A percentile compares a stretch with the other conserved stretches of the same genome.
These are phyloP conservation scores for Drosophila formosana DNA, from an alignment of 2,888 invertebrate species.

Conservation along the genomic window DNA sequence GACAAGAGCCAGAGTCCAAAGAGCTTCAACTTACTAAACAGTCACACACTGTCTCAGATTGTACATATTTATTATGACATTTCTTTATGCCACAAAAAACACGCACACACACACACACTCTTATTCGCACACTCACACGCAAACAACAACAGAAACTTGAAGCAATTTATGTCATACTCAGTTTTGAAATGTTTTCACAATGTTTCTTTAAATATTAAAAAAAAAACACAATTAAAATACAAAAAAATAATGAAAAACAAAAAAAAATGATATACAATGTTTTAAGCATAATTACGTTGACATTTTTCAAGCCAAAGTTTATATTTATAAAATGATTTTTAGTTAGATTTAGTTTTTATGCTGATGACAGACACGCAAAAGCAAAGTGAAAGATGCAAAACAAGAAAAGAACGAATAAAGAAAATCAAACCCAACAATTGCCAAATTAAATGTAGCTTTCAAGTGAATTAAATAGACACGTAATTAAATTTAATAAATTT, in stretches of 20 bases:
- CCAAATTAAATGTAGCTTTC: slow-evolving; percentile 85
- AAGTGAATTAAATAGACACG: slow-evolving; percentile 77
- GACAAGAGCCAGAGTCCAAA: slow-evolving; percentile 47
- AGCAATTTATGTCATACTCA: slow-evolving; percentile 72
- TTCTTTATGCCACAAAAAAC: slow-evolving; percentile 29
- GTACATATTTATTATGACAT: slow-evolving; percentile 65
- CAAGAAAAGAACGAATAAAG: slow-evolving; percentile 46
- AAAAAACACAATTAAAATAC: slow-evolving; percentile 5
- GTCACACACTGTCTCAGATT: slow-evolving; percentile 53
- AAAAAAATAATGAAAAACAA: slow-evolving; percentile 17
- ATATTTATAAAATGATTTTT: slow-evolving; percentile 75
- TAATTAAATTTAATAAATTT: slow-evolving; percentile 69
- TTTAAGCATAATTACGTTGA: slow-evolving; percentile 74
- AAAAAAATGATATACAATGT: slow-evolving; percentile 45
- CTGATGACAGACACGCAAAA: slow-evolving; percentile 53
- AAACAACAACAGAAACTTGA: slow-evolving; percentile 48
- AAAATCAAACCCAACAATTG: slow-evolving; percentile 85
- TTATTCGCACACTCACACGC: slow-evolving; percentile 39
- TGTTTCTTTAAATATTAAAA: slow-evolving; percentile 46
- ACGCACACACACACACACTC: slow-evolving; percentile 23
- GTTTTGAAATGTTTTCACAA: slow-evolving; percentile 46
- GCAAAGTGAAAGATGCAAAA: slow-evolving; percentile 23
- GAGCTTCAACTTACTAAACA: slow-evolving; percentile 39
- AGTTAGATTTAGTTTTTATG: slow-evolving; percentile 72
- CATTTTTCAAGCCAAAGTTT: slow-evolving; percentile 84